Percentiles rank a stretch among this genome's conserved stretches.
Evolutionary conservation across 2,888 invertebrate genomes (phyloP).

Genomic region (Mythimna lalbum): DNA sequence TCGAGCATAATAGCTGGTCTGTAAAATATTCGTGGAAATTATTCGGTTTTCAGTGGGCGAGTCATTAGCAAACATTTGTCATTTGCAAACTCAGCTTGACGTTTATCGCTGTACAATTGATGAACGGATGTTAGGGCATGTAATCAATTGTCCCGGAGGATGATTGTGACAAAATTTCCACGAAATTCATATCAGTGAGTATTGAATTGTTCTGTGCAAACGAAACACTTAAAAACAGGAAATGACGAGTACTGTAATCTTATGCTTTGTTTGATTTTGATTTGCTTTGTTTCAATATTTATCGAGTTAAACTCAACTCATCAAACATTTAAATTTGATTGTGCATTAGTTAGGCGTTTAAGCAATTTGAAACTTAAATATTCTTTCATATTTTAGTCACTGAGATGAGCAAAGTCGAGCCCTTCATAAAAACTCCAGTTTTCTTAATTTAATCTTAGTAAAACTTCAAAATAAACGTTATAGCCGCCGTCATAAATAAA

Average conservation of each 20-base stretch:
- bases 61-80: slow-evolving; percentile 89
- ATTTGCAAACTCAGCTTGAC: slow-evolving; percentile 87
- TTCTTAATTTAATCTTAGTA: slow-evolving; percentile 46
- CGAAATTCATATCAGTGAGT: slow-evolving; percentile 70
- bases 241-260: slow-evolving; percentile 43
- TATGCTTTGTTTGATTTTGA: slow-evolving; percentile 10
- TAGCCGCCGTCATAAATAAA: slow-evolving; percentile 61
- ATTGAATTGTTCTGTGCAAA: slow-evolving; percentile 71
- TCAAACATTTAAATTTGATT: slow-evolving; percentile 9
- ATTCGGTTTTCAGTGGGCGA: slow-evolving; percentile 80
- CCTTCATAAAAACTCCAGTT: slow-evolving; percentile 31
- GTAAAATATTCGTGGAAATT: slow-evolving; percentile 80
- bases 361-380: slow-evolving; percentile 10
- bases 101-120: slow-evolving; percentile 87
- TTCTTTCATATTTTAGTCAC: slow-evolving; percentile 12
- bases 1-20: slow-evolving; percentile 69
- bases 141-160: slow-evolving; percentile 84
- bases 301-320: background rate
- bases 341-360: slow-evolving; percentile 1
- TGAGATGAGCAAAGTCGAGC: slow-evolving; percentile 14
- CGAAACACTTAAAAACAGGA: slow-evolving; percentile 59
- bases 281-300: background rate
- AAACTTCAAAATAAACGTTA: slow-evolving; percentile 50
- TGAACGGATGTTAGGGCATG: slow-evolving; percentile 86
- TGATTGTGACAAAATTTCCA: slow-evolving; percentile 78